phyloP scores from a whole-genome alignment of 2,113 vertebrate species.

The Malurus cyaneus region DNA sequence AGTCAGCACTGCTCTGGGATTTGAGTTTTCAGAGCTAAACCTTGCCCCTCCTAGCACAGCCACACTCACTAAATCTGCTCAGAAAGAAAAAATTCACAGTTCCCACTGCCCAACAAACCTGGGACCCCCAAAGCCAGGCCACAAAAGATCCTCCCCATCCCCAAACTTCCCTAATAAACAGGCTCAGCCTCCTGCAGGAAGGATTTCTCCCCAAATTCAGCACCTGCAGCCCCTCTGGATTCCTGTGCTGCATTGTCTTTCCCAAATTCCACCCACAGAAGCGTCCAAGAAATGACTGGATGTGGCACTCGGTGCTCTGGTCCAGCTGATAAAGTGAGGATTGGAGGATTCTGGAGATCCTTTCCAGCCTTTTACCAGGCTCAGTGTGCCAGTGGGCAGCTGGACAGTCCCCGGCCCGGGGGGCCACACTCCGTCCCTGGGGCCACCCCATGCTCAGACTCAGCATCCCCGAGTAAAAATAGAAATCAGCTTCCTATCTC shows the following conservation, averaged over 20 bases:
- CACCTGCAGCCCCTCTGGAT: not conserved
- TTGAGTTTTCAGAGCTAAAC: not conserved
- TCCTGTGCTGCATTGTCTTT: rapidly evolving
- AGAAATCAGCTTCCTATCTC: slow-evolving; percentile 11
- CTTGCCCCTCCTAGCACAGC: rapidly evolving
- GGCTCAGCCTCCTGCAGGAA: not conserved
- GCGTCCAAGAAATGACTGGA: rapidly evolving
- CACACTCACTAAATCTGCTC: not conserved
- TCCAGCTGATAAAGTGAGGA: not conserved
- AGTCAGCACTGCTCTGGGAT: not conserved
- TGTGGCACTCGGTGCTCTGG: not conserved
- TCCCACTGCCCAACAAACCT: not conserved
- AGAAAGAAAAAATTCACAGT: not conserved
- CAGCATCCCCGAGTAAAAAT: slow-evolving; percentile 47
- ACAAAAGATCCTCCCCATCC: not conserved
- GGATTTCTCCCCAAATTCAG: not conserved
- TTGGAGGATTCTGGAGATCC: not conserved
- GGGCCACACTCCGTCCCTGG: rapidly evolving
- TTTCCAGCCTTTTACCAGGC: not conserved
- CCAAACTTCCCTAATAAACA: rapidly evolving
- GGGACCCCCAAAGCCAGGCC: not conserved
- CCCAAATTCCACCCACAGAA: not conserved
- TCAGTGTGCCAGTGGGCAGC: rapidly evolving
- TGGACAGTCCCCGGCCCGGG: rapidly evolving
- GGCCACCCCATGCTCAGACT: not conserved